Percentiles rank a stretch among this genome's conserved stretches.
Conservation (phyloP, 2,888 invertebrate species). For the Hirtodrosophila trivittata region DNA sequence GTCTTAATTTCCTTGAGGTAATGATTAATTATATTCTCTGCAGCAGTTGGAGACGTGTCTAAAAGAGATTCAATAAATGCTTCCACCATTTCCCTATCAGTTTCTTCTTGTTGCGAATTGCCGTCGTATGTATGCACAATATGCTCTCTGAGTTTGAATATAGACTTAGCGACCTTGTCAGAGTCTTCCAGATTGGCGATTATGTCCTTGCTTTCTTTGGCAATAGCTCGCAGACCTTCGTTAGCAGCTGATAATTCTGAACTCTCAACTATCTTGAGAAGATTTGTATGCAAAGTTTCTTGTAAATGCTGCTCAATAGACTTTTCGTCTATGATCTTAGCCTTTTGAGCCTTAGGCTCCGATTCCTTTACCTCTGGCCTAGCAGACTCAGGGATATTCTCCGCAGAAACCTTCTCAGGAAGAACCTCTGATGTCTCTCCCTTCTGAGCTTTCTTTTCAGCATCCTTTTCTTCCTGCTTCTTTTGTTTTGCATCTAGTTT, state of each 20-base stretch:
- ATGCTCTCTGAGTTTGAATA: conserved; percentile 77
- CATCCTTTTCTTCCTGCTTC: conserved; percentile 6
- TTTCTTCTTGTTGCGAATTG: conserved; percentile 37
- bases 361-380: conserved; percentile 8
- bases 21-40: conserved; percentile 33
- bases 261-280: conserved; percentile 14
- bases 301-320: too few species aligned
- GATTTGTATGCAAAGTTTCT: conserved; percentile 16
- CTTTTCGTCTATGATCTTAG: neutral
- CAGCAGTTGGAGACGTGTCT: conserved; percentile 43
- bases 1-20: conserved; percentile 51
- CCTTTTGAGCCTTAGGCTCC: conserved; percentile 7
- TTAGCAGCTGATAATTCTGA: conserved; percentile 3
- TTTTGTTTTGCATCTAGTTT: conserved; percentile 36
- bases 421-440: conserved; percentile 10
- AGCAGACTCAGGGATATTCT: conserved; percentile 30
- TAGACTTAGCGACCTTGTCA: conserved; percentile 56
- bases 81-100: conserved; percentile 40
- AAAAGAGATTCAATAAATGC: conserved; percentile 51
- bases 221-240: conserved; percentile 22
- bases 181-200: conserved; percentile 45
- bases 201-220: conserved; percentile 32
- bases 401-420: conserved; percentile 10
- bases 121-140: conserved; percentile 81
- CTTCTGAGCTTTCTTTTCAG: conserved; percentile 1